A percentile compares a stretch with the other conserved stretches of the same genome.
Evolutionary conservation across 2,113 vertebrate species (phyloP).

Genomic region (human (Homo sapiens)): GRCh38 chr12:108586501-108587000

Average conservation of each 20-base stretch:
- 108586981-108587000: background rate
- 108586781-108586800: rapidly evolving
- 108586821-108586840: background rate
- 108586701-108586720: background rate
- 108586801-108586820: no score
- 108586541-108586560: background rate
- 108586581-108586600: background rate
- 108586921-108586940: background rate
- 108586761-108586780: background rate
- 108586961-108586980: background rate
- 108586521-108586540: background rate
- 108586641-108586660: rapidly evolving
- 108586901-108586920: no score
- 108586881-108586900: background rate
- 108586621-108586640: background rate
- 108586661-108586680: background rate
- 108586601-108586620: background rate
- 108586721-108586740: background rate
- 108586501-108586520: background rate
- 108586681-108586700: background rate
- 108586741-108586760: background rate
- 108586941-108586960: background rate
- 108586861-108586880: background rate
- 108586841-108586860: rapidly evolving
- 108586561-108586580: background rate